Evolutionary conservation across 2,797 vertebrate species (phyloP), one percentile per base, ranked within the genome.

Genomic region (Ptychadena robeensis): DNA sequence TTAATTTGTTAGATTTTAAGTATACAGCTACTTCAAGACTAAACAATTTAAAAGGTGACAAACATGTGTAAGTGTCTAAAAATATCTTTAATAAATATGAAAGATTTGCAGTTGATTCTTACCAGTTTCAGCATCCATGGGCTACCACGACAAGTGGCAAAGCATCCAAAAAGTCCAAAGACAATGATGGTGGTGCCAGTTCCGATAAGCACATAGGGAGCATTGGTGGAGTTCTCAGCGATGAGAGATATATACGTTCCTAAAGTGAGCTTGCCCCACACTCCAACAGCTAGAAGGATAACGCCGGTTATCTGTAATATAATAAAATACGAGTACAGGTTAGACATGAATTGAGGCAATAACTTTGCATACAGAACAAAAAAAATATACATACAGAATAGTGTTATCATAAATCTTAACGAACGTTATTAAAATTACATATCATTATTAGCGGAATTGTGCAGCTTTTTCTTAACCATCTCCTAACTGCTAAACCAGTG

Each of bases 101-200:
- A 22, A 53, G 44, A 48, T 48, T 48, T 48, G 44, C 3, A n/a
- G 5, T n/a, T 1, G 5, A 53, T 22, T 53, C 96, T 95, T 89
- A 99, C 98, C 96, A 99, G 94, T 87, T 99, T 99, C 88, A 99
- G 95, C 98, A 99, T 98, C 97, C 97, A 99, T 93, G 98, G 97
- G 91, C 97, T 98, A 87, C 98, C 97, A 53, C 97, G 96, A 89
- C 98, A 99, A 61, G 98, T 99, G 88, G 98, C 97, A 40, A 99
- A 98, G 93, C 98, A 99, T 87, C 98, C 98, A 2, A 99, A 98
- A 87, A 99, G 95, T 82, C 98, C 98, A 0, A 99, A 99, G 81
- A 99, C 95, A n/a, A 98, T 96, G 85, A 99, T 99, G 83, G 97
- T 96, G 44, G 96, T 98, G 11, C 97, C 97, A 12, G 98, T 99